Percentiles rank a stretch among this genome's conserved stretches.
These are phyloP conservation scores for Keiferia lycopersicella DNA, from an alignment of 2,888 invertebrate genomes.

Conservation along the genomic window DNA sequence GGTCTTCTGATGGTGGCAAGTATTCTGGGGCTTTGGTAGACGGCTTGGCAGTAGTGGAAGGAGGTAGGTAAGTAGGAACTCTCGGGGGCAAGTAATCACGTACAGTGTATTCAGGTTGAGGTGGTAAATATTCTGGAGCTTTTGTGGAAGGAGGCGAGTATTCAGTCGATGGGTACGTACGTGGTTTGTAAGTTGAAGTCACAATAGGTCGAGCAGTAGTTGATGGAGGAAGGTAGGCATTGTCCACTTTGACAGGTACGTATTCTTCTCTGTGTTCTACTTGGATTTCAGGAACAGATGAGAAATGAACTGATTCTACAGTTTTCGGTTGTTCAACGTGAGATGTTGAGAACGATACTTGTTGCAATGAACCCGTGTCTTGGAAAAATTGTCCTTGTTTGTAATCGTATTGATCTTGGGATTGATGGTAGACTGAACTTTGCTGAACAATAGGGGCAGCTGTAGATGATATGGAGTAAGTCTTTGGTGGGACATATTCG, in stretches of 20 bases:
- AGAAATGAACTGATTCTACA: constrained; percentile 59
- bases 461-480: constrained; percentile 53
- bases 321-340: constrained; percentile 54
- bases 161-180: constrained; percentile 45
- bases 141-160: constrained; percentile 39
- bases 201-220: constrained; percentile 48
- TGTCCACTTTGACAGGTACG: constrained; percentile 56
- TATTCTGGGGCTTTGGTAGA: constrained; percentile 59
- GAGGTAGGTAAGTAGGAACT: constrained; percentile 37
- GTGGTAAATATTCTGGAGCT: constrained; percentile 43
- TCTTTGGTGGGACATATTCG: constrained; percentile 52
- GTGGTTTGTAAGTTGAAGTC: constrained; percentile 57
- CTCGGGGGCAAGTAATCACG: constrained; percentile 39
- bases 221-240: constrained; percentile 39
- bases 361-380: constrained; percentile 39
- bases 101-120: constrained; percentile 32
- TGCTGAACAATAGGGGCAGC: constrained; percentile 54
- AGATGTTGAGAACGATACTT: constrained; percentile 54
- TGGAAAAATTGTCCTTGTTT: constrained; percentile 47
- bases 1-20: constrained; percentile 58
- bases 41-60: constrained; percentile 50
- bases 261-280: constrained; percentile 69
- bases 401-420: constrained; percentile 52
- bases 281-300: constrained; percentile 65
- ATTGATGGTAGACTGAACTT: constrained; percentile 48